Conservation (phyloP, 2,888 invertebrate species). For the Drosophila tripunctata region DNA sequence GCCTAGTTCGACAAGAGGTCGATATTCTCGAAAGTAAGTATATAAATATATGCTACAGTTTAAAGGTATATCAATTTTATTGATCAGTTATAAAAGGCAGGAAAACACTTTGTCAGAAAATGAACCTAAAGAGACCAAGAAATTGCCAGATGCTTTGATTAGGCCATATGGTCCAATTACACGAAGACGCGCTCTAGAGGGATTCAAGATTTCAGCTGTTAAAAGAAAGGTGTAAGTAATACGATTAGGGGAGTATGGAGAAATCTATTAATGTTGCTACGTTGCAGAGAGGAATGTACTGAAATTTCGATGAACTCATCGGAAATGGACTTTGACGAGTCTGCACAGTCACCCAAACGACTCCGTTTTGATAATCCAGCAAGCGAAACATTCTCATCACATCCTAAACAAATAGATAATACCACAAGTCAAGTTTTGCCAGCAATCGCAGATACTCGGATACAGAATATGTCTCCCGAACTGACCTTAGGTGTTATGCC, state of each 20-base stretch:
- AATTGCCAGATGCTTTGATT: background rate
- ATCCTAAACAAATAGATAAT: background rate
- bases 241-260: background rate
- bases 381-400: background rate
- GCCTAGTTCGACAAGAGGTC: background rate
- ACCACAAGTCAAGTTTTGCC: background rate
- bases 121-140: background rate
- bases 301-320: background rate
- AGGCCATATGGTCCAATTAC: background rate
- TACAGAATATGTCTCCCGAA: too few species aligned
- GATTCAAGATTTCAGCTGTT: background rate
- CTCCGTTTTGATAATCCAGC: background rate
- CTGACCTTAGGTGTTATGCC: too few species aligned
- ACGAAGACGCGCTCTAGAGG: background rate
- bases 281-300: background rate
- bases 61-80: too few species aligned
- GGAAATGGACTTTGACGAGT: background rate
- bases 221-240: constrained; percentile 9
- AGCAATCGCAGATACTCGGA: too few species aligned
- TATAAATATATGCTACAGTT: background rate
- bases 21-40: background rate
- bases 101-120: background rate
- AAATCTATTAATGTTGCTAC: background rate
- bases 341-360: background rate
- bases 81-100: too few species aligned